Base-by-base conservation (phyloP, 2,113 vertebrate genomes). In the Hylia prasina region DNA sequence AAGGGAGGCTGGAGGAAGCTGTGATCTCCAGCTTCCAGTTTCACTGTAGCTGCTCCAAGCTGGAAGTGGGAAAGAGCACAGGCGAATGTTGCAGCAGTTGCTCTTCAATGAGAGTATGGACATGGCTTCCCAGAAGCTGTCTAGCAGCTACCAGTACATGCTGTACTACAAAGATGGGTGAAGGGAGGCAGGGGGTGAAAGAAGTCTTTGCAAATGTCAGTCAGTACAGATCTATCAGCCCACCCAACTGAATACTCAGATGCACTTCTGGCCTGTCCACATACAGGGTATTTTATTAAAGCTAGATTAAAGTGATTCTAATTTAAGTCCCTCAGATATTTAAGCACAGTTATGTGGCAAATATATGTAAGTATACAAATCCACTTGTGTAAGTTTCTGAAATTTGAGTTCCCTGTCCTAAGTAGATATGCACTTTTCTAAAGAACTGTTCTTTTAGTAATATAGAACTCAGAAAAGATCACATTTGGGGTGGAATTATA, bases 21-120 rank as follows among this genome's bases (percentile, higher is more conserved):
- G 71, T 83, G 89, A 95, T 92, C 71, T 89, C 58, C 47, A 78
- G 92, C 89, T 95, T 97, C 80, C 89, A 93, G 64, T 89, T 80
- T 77, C 51, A 42, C 76, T 93, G 68, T 58, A 81, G 91, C 86
- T 93, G 47, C 76, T 90, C 86, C 80, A 92, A 94, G 47, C 7
- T 31, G 72, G 73, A 92, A 94, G 60, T 25, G 56, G 63, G 58
- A 77, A 94, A 44, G 75, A 93, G 63, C 71, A 85, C 37, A 88
- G 82, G 91, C 79, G 93, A 93, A 40, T 6, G 50, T 5, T 93
- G 30, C 58, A 86, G 90, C 63, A 90, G 71, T 56, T 73, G 51
- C 35, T 92, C 15, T 63, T 83, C 80, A 66, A 37, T 28, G 39
- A 16, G 50, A 73, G 16, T 11, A 48, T 2, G 83, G 63, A 63